Conservation (phyloP, 1,140 invertebrate genomes). For the Lucilia cuprina region DNA sequence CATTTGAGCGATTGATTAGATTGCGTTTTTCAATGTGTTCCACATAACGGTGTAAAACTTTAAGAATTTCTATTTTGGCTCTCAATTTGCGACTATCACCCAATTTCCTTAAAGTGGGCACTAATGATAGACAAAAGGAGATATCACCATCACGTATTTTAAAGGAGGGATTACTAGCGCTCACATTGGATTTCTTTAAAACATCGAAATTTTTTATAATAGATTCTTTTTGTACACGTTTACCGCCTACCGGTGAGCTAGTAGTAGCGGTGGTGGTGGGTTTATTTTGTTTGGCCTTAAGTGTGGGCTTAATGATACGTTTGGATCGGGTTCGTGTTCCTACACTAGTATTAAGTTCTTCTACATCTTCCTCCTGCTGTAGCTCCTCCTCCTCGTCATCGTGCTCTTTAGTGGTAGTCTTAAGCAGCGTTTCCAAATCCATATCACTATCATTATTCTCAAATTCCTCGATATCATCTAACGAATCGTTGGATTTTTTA, state of each 20-base stretch:
- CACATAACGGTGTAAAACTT: conserved; percentile 6
- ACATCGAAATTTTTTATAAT: conserved; percentile 11
- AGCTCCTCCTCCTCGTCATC: not conserved
- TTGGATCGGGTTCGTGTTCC: not conserved
- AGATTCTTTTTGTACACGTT: not conserved
- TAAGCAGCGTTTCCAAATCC: not conserved
- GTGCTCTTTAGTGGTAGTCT: not conserved
- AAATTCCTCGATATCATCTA: not conserved
- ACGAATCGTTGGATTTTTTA: not conserved
- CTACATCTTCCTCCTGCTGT: too few relatives aligned
- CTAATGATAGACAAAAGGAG: not conserved
- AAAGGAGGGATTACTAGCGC: not conserved
- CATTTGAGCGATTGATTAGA: not conserved
- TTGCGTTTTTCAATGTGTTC: not conserved
- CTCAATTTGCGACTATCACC: not conserved
- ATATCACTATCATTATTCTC: conserved; percentile 2
- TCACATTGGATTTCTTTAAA: not conserved
- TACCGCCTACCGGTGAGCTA: not conserved
- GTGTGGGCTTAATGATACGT: not conserved
- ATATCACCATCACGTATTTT: conserved; percentile 24
- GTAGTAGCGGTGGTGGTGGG: not conserved
- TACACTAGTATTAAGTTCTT: not conserved
- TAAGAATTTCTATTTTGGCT: conserved; percentile 17
- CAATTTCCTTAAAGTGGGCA: conserved; percentile 9
- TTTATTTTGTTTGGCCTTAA: not conserved